A percentile compares a stretch with the other conserved stretches of the same genome.
Conservation (phyloP, 2,888 invertebrate species). For the Acanthosepion esculentum region DNA sequence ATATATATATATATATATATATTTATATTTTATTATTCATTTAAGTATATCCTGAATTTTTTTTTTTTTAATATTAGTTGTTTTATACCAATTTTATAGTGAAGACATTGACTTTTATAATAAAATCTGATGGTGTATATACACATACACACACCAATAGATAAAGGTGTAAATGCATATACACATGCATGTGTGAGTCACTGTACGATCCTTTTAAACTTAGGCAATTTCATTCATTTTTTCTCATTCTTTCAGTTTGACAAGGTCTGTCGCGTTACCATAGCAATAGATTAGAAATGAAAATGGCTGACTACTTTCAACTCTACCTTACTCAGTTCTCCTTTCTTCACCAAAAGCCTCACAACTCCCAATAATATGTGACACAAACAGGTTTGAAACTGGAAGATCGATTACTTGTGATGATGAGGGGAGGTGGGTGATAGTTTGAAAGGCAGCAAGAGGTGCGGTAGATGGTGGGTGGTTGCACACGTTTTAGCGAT, state of each 20-base stretch:
- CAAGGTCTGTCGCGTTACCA: constrained; percentile 17
- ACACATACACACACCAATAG: too few species aligned
- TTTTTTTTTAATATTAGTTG: too few species aligned
- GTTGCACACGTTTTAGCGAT: background rate
- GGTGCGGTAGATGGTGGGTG: background rate
- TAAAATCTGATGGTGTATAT: too few species aligned
- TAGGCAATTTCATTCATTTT: background rate
- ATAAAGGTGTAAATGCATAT: background rate
- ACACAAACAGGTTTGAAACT: constrained; percentile 22
- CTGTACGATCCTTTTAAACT: background rate
- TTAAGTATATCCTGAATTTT: too few species aligned
- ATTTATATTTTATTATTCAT: too few species aligned
- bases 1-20: too few species aligned
- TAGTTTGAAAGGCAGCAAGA: background rate
- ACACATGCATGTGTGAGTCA: background rate
- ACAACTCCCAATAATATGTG: background rate
- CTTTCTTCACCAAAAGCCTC: background rate
- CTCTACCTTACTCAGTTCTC: background rate
- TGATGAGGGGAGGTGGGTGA: background rate
- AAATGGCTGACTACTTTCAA: background rate
- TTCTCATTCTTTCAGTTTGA: background rate
- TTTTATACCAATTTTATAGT: too few species aligned
- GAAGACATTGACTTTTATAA: too few species aligned
- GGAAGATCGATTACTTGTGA: constrained; percentile 33
- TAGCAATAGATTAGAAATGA: background rate